phyloP scores from a whole-genome alignment of 2,113 vertebrate species.

The Condylura cristata region DNA sequence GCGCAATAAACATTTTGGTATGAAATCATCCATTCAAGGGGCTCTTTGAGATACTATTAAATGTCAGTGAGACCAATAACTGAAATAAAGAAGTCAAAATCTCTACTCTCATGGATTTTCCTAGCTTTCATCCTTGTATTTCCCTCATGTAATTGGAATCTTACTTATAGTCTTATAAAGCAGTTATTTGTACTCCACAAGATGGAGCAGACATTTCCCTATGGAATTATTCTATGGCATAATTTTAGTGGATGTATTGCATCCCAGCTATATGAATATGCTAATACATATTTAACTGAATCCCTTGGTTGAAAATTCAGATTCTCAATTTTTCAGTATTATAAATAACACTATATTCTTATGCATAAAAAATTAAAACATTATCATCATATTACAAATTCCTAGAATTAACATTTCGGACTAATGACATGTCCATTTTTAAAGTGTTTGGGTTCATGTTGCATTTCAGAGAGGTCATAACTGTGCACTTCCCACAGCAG shows the following conservation, averaged over 20 bases:
- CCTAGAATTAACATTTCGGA: constrained; percentile 11
- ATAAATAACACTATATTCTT: neutral
- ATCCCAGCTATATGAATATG: neutral
- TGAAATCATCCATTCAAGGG: neutral
- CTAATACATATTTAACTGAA: neutral
- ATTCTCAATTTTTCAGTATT: neutral
- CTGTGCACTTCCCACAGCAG: neutral
- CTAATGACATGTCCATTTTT: neutral
- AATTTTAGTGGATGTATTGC: neutral
- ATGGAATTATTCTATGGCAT: neutral
- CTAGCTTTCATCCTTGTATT: neutral
- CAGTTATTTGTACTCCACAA: neutral
- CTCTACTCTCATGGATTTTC: neutral
- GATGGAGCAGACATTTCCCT: neutral
- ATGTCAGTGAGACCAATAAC: neutral
- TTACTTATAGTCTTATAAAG: neutral
- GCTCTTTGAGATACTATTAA: neutral
- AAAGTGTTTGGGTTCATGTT: neutral
- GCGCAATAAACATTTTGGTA: neutral
- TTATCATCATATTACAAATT: constrained; percentile 1
- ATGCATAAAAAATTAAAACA: neutral
- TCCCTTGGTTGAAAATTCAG: neutral
- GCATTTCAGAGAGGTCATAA: neutral
- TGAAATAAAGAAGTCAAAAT: neutral
- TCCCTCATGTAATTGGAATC: neutral